Percentiles rank a stretch among this genome's conserved stretches.
phyloP scores from a whole-genome alignment of 2,888 invertebrate genomes.

The Diarsia rubi region DNA sequence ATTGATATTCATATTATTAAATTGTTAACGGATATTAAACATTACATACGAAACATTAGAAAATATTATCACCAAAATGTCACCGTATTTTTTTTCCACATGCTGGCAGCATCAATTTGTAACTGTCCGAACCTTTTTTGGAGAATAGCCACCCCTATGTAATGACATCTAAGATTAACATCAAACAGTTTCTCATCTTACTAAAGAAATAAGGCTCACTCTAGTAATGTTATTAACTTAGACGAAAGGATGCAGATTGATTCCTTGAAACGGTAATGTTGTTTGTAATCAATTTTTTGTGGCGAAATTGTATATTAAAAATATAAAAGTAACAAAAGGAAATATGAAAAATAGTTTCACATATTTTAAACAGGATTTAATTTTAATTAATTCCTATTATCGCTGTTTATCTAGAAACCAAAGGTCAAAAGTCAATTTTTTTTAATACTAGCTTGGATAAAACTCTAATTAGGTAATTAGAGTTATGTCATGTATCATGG shows the following conservation, averaged over 20 bases:
- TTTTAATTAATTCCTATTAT: too few relatives aligned
- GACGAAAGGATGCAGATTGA: not conserved
- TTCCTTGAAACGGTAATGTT: constrained; percentile 15
- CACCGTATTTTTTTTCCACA: constrained; percentile 6
- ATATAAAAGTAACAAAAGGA: too few relatives aligned
- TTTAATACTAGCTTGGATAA: too few relatives aligned
- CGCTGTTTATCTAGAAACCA: too few relatives aligned
- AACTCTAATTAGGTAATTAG: too few relatives aligned
- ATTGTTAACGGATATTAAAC: not conserved
- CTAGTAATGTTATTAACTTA: constrained; percentile 1
- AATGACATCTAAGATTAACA: constrained; percentile 37
- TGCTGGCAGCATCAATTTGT: constrained; percentile 33
- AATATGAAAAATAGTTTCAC: too few relatives aligned
- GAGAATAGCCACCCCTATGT: constrained; percentile 17
- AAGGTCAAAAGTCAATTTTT: too few relatives aligned
- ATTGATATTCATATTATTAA: too few relatives aligned
- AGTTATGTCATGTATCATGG: too few relatives aligned
- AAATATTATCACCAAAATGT: constrained; percentile 8
- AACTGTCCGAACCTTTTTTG: constrained; percentile 46
- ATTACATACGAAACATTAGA: not conserved
- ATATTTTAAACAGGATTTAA: too few relatives aligned
- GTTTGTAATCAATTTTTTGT: constrained; percentile 2
- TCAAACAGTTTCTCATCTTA: constrained; percentile 14
- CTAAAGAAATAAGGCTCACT: constrained; percentile 8
- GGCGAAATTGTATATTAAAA: too few relatives aligned